Evolutionary conservation across 2,113 vertebrate genomes (phyloP), one percentile per base, ranked within the genome.

Genomic region (Clarias magur): DNA sequence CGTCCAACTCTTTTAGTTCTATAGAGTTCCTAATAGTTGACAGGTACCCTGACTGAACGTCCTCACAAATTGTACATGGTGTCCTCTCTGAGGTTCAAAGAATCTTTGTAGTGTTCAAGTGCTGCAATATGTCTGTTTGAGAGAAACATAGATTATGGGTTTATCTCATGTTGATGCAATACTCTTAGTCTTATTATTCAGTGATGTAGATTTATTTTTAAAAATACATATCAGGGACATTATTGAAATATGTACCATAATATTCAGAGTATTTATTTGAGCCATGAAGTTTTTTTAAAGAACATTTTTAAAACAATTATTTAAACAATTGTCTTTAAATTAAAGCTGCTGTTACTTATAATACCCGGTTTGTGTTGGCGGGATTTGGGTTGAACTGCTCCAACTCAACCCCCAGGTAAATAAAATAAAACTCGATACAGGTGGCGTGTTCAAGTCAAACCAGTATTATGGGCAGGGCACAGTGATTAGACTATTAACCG

Each of bases 1-100:
- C 23, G 25, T 76, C 42, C 42, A n/a, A 10, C 56, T 84, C 84
- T 85, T 84, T 38, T 38, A 84, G 68, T 54, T 84, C 30, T 60
- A 2, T 13, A 63, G 72, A 38, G 30, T 63, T 65, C 8, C n/a
- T n/a, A 30, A 60, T n/a, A 48, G 59, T 23, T 65, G 59, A 30
- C 84, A 85, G 38, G 16, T 63, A 76, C n/a, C 38, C 42, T 59
- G 15, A 23, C 13, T 75, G 68, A 84, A 72, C 83, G 42, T 60
- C 56, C 11, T n/a, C 23, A 76, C 54, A 80, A 80, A 80, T 17
- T 23, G 54, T 59, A 59, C 27, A 59, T 3, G 9, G 78, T 80
- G 56, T 59, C 10, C 34, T 21, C 38, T 75, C 3, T 9, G 0
- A 75, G 30, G 34, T 17, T 4, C 0, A 25, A 59, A 75, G 42